Conservation (phyloP, 2,113 vertebrate genomes). For the Albula glossodonta region DNA sequence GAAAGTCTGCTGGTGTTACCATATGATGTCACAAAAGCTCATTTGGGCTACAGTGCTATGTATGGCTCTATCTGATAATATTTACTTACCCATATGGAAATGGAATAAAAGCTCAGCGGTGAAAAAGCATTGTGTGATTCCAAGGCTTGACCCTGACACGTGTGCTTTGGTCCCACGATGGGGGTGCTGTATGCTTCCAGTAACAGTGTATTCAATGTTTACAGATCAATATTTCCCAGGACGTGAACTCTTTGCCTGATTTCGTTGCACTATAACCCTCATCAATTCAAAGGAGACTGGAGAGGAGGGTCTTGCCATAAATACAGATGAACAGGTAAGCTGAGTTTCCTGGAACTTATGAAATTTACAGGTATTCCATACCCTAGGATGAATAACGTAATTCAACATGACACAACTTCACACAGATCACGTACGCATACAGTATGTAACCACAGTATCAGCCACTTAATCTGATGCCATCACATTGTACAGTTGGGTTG, state of each 20-base stretch:
- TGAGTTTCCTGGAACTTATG: not conserved
- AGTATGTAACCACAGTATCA: not conserved
- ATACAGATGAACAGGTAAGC: not conserved
- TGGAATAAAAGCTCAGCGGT: not conserved
- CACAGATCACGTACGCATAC: not conserved
- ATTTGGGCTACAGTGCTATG: not conserved
- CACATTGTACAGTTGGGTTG: not conserved
- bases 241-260: conserved; percentile 6
- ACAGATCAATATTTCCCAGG: conserved; percentile 3
- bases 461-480: not conserved
- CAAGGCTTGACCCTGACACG: not conserved
- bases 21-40: not conserved
- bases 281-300: not conserved
- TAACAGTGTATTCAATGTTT: conserved; percentile 1
- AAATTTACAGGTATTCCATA: not conserved
- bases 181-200: not conserved
- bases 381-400: not conserved
- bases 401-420: not conserved
- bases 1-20: not conserved
- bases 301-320: not conserved
- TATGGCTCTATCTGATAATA: not conserved
- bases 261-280: not conserved
- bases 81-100: not conserved
- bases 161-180: not conserved
- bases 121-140: not conserved